Base-by-base conservation (phyloP, 2,797 vertebrate species). In the Chaetophractus vellerosus region DNA sequence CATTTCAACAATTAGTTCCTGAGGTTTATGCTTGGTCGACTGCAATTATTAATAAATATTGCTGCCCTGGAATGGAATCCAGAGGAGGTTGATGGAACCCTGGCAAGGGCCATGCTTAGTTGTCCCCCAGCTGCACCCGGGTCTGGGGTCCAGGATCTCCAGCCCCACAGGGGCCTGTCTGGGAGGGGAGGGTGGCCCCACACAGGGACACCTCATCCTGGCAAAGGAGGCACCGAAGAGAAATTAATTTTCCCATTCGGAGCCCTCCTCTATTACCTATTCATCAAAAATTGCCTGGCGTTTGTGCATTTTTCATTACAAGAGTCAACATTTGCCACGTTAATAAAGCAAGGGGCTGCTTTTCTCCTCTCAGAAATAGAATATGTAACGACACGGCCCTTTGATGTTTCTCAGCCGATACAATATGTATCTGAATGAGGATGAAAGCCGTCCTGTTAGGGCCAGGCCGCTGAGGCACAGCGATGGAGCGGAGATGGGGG, bases 261-360 rank as follows among this genome's bases (percentile, higher is more conserved):
- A 96, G 52, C 26, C 85, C 93, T 97, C 97, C 95, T 97, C 97
- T 97, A 98, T 98, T 98, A 98, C 97, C 98, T 98, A 98, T 98
- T 98, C 98, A 98, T 98, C 98, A 98, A 98, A 98, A 98, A 98
- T 98, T 97, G 92, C 95, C 94, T 75, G 81, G 98, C 97, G 96
- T 98, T 98, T 98, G 98, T 98, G 98, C 98, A 98, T 99, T 99
- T 99, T 99, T 99, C 98, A 99, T 99, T 98, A 98, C 98, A 98
- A 98, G 98, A 98, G 98, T 98, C 98, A 98, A 98, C 98, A 98
- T 98, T 98, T 98, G 98, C 98, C 97, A 97, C 97, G 97, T 98
- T 99, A 98, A 99, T 98, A 98, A 98, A 98, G 98, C 96, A 89
- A 98, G 97, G 98, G 94, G 81, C 97, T 98, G 95, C 97, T 98